A percentile compares a stretch with the other conserved stretches of the same genome.
Evolutionary conservation across 2,113 vertebrate species (phyloP).

Genomic region (Colossoma macropomum): DNA sequence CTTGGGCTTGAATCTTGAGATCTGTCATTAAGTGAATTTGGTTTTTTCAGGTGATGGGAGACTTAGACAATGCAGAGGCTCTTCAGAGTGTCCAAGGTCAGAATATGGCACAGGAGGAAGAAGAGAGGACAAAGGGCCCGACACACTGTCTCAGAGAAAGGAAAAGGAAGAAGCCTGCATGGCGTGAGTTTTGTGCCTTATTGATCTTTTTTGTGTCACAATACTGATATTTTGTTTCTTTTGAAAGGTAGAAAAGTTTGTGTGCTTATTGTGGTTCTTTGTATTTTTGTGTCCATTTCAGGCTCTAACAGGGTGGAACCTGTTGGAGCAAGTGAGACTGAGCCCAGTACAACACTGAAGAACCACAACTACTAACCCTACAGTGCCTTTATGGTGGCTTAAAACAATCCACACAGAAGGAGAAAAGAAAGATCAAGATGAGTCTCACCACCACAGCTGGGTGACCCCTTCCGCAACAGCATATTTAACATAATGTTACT

Average conservation of each 20-base stretch:
- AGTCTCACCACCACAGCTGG: not conserved
- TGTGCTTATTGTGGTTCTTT: conserved; percentile 45
- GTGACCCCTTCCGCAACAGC: not conserved
- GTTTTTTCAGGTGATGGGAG: conserved; percentile 81
- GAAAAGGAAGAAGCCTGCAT: conserved; percentile 71
- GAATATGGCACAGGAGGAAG: conserved; percentile 46
- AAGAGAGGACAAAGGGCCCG: conserved; percentile 34
- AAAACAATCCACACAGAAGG: not conserved
- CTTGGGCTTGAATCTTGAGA: too few relatives aligned
- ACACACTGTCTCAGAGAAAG: conserved; percentile 69
- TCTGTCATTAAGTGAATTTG: too few relatives aligned
- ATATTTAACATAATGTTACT: not conserved
- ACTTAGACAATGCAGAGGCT: conserved; percentile 63
- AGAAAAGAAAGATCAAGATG: not conserved
- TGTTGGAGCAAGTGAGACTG: conserved; percentile 68
- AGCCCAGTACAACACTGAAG: conserved; percentile 63
- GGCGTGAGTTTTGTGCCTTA: conserved; percentile 67
- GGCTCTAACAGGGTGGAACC: conserved; percentile 75
- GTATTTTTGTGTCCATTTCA: conserved; percentile 60
- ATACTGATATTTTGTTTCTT: not conserved
- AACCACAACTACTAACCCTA: conserved; percentile 60
- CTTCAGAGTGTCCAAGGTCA: conserved; percentile 54
- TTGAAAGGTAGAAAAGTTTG: not conserved
- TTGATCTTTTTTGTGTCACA: not conserved
- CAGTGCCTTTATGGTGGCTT: not conserved